phyloP scores from a whole-genome alignment of 2,888 invertebrate genomes.

The Tineola bisselliella region DNA sequence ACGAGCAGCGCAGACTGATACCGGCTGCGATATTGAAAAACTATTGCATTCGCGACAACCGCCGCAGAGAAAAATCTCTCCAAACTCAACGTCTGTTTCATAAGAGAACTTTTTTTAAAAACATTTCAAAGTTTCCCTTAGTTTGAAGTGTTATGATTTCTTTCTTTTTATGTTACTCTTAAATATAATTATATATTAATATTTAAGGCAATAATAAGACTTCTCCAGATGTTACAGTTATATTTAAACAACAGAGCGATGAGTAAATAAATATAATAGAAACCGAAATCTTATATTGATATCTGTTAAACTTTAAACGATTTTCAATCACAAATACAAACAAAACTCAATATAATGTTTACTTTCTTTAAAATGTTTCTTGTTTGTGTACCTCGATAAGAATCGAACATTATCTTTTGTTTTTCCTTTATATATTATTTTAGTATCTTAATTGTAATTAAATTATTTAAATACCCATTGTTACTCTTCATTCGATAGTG shows the following conservation, averaged over 20 bases:
- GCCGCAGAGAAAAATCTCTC: background rate
- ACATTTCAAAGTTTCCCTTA: background rate
- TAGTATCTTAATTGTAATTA: no score
- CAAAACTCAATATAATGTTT: background rate
- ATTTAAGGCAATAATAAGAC: no score
- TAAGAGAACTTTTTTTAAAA: background rate
- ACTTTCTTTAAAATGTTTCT: background rate
- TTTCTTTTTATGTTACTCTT: no score
- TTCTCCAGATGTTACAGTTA: no score
- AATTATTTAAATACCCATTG: no score
- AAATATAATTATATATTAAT: no score
- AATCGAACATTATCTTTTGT: background rate
- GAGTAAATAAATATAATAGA: background rate
- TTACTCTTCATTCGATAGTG: no score
- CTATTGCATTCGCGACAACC: conserved; percentile 17
- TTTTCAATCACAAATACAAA: background rate
- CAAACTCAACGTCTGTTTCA: background rate
- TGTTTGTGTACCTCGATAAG: background rate
- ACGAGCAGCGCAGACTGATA: conserved; percentile 1
- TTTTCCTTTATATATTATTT: no score
- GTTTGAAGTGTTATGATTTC: no score
- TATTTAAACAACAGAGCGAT: no score
- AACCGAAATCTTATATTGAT: background rate
- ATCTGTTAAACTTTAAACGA: background rate
- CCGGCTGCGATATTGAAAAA: conserved; percentile 37